Percentiles rank a stretch among this genome's conserved stretches.
These are phyloP conservation scores for Nymphalis io DNA, from an alignment of 1,140 invertebrate genomes.

Conservation along the genomic window DNA sequence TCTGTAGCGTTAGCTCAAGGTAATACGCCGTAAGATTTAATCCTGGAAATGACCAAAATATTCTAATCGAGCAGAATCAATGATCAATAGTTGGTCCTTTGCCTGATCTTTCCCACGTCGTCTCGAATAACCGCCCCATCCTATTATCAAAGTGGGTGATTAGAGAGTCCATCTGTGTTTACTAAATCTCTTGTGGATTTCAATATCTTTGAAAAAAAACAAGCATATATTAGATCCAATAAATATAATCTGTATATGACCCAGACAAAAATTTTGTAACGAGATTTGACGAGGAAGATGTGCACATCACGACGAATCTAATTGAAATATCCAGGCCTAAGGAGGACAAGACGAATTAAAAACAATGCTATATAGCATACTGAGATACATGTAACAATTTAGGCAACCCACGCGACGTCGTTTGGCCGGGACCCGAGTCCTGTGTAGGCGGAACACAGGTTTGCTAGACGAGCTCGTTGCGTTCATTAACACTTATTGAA, in stretches of 20 bases:
- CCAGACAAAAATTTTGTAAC: background rate
- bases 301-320: background rate
- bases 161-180: too few species aligned
- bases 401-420: slow-evolving; percentile 12
- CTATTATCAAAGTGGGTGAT: too few species aligned
- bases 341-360: slow-evolving; percentile 7
- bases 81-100: too few species aligned
- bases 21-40: too few species aligned
- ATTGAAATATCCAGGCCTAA: slow-evolving; percentile 1
- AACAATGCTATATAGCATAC: background rate
- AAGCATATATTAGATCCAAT: background rate
- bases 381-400: slow-evolving; percentile 18
- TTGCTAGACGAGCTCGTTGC: slow-evolving; percentile 12
- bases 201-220: too few species aligned
- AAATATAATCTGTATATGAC: too few species aligned
- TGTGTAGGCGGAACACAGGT: slow-evolving; percentile 15
- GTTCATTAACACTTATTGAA: slow-evolving; percentile 27
- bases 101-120: too few species aligned
- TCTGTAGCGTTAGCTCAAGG: too few species aligned
- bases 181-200: too few species aligned
- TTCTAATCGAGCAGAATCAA: too few species aligned
- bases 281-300: background rate
- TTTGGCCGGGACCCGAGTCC: background rate
- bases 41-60: too few species aligned
- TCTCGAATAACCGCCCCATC: too few species aligned